A percentile compares a stretch with the other conserved stretches of the same genome.
phyloP scores from a whole-genome alignment of 2,888 invertebrate genomes.

The Drosophila nr. fundita region DNA sequence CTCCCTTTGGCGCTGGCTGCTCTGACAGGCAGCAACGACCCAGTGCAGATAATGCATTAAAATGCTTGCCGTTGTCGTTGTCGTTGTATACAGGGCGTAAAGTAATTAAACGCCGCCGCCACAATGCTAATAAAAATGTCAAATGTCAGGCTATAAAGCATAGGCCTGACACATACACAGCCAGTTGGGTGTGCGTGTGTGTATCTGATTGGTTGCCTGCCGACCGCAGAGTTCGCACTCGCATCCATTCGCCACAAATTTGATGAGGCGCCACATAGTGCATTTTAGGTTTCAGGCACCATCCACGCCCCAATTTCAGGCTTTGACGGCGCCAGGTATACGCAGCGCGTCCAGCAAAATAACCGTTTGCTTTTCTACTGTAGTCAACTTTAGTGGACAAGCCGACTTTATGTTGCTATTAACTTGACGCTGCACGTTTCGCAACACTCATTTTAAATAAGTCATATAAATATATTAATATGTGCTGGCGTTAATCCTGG shows the following conservation, averaged over 20 bases:
- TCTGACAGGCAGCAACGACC: conserved; percentile 31
- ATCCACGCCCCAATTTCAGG: background rate
- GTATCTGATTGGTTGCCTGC: conserved; percentile 34
- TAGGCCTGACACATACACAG: conserved; percentile 59
- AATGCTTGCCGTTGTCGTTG: conserved; percentile 49
- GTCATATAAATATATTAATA: background rate
- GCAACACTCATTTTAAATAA: background rate
- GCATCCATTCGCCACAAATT: conserved; percentile 44
- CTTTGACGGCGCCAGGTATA: background rate
- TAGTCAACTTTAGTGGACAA: background rate
- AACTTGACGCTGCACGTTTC: background rate
- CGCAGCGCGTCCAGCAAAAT: background rate
- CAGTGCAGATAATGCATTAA: conserved; percentile 64
- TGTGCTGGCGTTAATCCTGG: background rate
- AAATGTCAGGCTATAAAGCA: conserved; percentile 77
- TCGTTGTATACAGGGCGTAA: conserved; percentile 60
- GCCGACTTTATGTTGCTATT: background rate
- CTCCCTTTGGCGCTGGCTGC: conserved; percentile 8
- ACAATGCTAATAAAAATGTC: conserved; percentile 78
- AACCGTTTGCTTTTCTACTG: background rate
- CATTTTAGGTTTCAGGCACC: conserved; percentile 21
- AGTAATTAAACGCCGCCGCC: conserved; percentile 77
- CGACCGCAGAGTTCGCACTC: conserved; percentile 55
- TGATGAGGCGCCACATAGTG: conserved; percentile 63
- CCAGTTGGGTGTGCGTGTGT: background rate